Percentiles rank a stretch among this genome's conserved stretches.
These are phyloP conservation scores for Sinelater perroti DNA, from an alignment of 2,888 invertebrate species.

Conservation along the genomic window DNA sequence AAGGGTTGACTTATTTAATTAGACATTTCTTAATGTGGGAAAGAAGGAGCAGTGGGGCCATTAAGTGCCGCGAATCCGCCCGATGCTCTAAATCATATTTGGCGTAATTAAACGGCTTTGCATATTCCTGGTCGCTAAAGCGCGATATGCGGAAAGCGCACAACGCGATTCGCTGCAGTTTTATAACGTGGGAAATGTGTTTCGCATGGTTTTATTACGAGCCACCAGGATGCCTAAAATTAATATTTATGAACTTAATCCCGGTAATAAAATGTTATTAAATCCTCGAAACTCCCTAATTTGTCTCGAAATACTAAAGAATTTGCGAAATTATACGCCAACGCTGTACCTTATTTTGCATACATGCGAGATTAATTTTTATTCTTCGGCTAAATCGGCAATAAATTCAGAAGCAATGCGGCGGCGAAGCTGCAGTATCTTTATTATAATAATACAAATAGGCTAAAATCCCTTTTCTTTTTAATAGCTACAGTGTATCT, in stretches of 20 bases:
- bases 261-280: constrained; percentile 27
- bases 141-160: constrained; percentile 9
- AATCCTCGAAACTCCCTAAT: constrained; percentile 24
- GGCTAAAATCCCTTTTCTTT: constrained; percentile 7
- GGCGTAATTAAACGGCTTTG: constrained; percentile 10
- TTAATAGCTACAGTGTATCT: constrained; percentile 14
- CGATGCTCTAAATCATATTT: constrained; percentile 1
- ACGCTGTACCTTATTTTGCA: constrained; percentile 19
- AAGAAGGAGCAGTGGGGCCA: too few relatives aligned
- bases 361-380: constrained; percentile 29
- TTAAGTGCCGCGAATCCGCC: too few relatives aligned
- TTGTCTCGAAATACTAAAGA: constrained; percentile 27
- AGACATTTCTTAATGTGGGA: too few relatives aligned
- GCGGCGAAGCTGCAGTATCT: background rate
- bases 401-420: constrained; percentile 12
- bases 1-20: too few relatives aligned
- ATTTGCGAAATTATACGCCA: constrained; percentile 22
- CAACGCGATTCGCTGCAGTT: constrained; percentile 24
- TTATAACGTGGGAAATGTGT: constrained; percentile 25
- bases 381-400: constrained; percentile 1
- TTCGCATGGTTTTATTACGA: constrained; percentile 22
- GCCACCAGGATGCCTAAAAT: constrained; percentile 21
- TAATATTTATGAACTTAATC: constrained; percentile 31
- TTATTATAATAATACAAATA: constrained; percentile 2
- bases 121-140: constrained; percentile 5